Evolutionary conservation across 2,888 invertebrate species (phyloP).

Genomic region (Drosophila tanythrix): DNA sequence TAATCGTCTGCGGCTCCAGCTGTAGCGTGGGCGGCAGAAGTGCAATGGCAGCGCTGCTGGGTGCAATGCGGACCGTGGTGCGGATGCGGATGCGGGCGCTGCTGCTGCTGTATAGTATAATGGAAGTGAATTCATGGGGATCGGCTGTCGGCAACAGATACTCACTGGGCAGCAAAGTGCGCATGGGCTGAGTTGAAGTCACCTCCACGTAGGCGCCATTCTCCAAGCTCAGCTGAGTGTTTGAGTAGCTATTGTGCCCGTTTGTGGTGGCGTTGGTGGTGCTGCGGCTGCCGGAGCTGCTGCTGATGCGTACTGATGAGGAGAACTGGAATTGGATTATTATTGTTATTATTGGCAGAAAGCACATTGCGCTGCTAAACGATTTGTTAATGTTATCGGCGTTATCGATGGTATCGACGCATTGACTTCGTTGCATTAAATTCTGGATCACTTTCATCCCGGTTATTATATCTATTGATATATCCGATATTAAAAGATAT

Average conservation of each 20-base stretch:
- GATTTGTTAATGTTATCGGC: background rate
- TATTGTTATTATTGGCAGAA: background rate
- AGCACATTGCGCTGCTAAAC: background rate
- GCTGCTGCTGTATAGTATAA: conserved; percentile 58
- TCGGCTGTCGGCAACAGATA: conserved; percentile 68
- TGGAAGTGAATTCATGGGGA: conserved; percentile 80
- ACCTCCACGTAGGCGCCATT: conserved; percentile 57
- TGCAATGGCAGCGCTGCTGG: background rate
- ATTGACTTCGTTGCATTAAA: background rate
- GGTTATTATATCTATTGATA: too few species aligned
- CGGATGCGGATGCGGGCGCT: conserved; percentile 2
- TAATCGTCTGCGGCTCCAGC: conserved; percentile 52
- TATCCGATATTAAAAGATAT: background rate
- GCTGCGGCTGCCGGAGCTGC: conserved; percentile 8
- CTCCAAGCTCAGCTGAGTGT: conserved; percentile 65
- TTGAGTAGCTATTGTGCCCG: conserved; percentile 51
- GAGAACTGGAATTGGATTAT: background rate
- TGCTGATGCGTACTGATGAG: background rate
- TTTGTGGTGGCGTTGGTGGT: conserved; percentile 19
- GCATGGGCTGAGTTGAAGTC: conserved; percentile 51
- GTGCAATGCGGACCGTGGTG: background rate
- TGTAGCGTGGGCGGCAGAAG: conserved; percentile 20
- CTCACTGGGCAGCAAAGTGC: conserved; percentile 58
- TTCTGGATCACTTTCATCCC: background rate
- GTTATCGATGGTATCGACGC: background rate